These are phyloP conservation scores for Pelochelys cantorii DNA, from an alignment of 2,797 vertebrate genomes.

Conservation along the genomic window DNA sequence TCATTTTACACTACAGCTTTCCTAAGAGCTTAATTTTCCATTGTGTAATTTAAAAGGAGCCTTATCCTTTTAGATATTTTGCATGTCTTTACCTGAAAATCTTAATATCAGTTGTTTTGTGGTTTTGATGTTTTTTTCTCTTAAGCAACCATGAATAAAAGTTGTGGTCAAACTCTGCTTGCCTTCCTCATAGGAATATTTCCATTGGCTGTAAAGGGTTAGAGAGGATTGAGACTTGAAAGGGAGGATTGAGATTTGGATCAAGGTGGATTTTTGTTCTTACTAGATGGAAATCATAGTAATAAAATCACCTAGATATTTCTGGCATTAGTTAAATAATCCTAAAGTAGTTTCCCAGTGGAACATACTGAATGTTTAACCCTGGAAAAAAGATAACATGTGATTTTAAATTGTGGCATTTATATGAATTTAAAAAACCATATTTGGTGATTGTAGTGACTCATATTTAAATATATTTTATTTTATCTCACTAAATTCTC, in stretches of 20 bases:
- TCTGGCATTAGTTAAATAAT: neutral
- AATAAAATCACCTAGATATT: neutral
- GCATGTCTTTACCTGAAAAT: neutral
- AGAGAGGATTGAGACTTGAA: neutral
- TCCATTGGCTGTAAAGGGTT: neutral
- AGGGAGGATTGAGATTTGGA: neutral
- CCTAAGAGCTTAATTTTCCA: conserved; percentile 4
- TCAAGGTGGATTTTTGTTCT: neutral
- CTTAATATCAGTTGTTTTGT: neutral
- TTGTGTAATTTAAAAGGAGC: neutral
- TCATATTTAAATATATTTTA: neutral
- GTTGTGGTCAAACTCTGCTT: neutral
- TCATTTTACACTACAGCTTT: neutral
- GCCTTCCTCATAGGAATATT: neutral
- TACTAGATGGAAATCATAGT: neutral
- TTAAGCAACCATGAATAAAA: neutral
- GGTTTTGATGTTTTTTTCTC: neutral
- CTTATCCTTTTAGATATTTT: neutral
- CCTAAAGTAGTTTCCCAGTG: neutral
- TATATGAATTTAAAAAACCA: neutral
- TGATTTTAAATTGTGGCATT: neutral
- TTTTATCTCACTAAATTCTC: neutral
- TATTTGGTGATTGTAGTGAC: neutral
- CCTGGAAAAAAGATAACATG: neutral
- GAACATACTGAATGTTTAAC: neutral